Base-by-base conservation (phyloP, 2,797 vertebrate species). In the Mormyrops boulengeri region DNA sequence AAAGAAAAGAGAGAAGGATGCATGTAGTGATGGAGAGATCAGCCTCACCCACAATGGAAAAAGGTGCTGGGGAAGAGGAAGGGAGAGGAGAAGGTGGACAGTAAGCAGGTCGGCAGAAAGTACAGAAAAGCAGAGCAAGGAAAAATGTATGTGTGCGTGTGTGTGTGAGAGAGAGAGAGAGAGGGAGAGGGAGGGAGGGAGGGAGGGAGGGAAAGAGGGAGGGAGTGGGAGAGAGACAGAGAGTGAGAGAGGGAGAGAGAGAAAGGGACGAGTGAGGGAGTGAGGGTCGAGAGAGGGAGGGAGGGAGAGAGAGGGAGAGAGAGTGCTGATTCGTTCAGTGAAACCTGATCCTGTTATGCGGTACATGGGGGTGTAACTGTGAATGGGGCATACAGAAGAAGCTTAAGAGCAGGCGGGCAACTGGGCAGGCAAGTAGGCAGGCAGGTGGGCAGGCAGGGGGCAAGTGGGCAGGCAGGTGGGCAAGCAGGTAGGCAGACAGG, bases 271-370 rank as follows among this genome's bases (percentile, higher is more conserved):
- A 62, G 60, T 8, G 22, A 62, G 7, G 14, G 14, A 4, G 53
- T 80, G 73, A 11, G 60, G 60, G 60, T 66, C 1, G 60, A 66
- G 53, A 11, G 53, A n/a, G 22, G 22, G 60, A 62, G 57, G 0
- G 53, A 57, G 53, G 0, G 17, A 55, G 53, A 55, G 53, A 88
- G 69, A 60, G 55, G 55, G n/a, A 80, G 53, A 55, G 84, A 69
- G 55, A 91, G 88, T 62, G 88, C 3, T 7, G 80, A 57, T 87
- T 82, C 60, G 73, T 55, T 88, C 49, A 19, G 66, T 89, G 91
- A 91, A 93, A 91, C 91, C 91, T 82, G 89, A 91, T 57, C 90
- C 89, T 60, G 88, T 90, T 92, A 91, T 90, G 88, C 80, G 60
- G 26, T 89, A 90, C 89, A 49, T 85, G 38, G 82, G 87, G 57